Evolutionary conservation across 1,140 invertebrate genomes (phyloP).

Genomic region (Drosophila lacertosa): DNA sequence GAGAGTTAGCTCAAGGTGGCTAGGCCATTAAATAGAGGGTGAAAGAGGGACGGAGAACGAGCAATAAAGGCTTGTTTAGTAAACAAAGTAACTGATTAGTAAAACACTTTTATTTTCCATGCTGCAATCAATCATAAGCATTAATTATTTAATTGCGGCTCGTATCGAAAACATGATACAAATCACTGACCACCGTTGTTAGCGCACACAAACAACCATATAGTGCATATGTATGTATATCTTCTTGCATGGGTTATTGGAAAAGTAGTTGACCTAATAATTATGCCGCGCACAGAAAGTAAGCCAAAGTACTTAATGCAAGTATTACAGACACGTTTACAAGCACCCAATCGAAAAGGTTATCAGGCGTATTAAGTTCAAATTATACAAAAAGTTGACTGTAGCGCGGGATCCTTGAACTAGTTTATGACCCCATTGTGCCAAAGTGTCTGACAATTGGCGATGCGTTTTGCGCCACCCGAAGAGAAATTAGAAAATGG

Average conservation of each 20-base stretch:
- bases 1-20: not conserved
- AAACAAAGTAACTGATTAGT: slow-evolving; percentile 35
- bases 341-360: slow-evolving; percentile 25
- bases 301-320: slow-evolving; percentile 26
- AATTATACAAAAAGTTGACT: slow-evolving; percentile 9
- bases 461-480: slow-evolving; percentile 57
- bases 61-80: slow-evolving; percentile 30
- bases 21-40: not conserved
- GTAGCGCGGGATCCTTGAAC: slow-evolving; percentile 59
- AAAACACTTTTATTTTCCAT: slow-evolving; percentile 21
- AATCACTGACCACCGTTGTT: slow-evolving; percentile 4
- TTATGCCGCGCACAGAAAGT: slow-evolving; percentile 12
- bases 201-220: not conserved
- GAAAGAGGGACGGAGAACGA: too few relatives aligned
- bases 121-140: slow-evolving; percentile 59
- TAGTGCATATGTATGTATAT: not conserved
- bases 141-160: slow-evolving; percentile 56
- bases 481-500: slow-evolving; percentile 48
- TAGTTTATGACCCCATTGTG: slow-evolving; percentile 81
- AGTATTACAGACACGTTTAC: not conserved
- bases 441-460: slow-evolving; percentile 78
- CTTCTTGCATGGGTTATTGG: too few relatives aligned
- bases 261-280: slow-evolving; percentile 30
- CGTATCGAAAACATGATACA: slow-evolving; percentile 19
- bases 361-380: slow-evolving; percentile 41